phyloP scores from a whole-genome alignment of 2,888 invertebrate genomes.

The Aquatica leii region DNA sequence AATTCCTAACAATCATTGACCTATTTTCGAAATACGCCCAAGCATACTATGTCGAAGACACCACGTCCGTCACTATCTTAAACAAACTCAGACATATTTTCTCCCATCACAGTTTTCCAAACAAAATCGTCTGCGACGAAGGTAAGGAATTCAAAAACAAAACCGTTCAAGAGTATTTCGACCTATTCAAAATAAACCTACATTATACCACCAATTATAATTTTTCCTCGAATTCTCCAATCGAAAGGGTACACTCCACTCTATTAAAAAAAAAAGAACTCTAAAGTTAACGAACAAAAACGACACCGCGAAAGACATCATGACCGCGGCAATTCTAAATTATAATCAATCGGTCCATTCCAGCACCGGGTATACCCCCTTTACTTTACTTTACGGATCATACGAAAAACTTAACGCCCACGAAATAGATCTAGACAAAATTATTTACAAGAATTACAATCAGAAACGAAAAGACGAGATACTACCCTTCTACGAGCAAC shows the following conservation, averaged over 20 bases:
- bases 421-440: conserved; percentile 35
- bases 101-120: conserved; percentile 31
- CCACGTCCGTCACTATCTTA: conserved; percentile 18
- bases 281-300: conserved; percentile 16
- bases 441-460: conserved; percentile 29
- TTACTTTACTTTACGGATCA: conserved; percentile 17
- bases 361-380: conserved; percentile 25
- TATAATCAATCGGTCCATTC: conserved; percentile 32
- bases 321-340: conserved; percentile 18
- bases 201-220: conserved; percentile 29
- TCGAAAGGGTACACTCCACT: conserved; percentile 34
- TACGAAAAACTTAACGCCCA: conserved; percentile 21
- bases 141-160: conserved; percentile 38
- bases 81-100: conserved; percentile 29
- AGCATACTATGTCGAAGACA: conserved; percentile 26
- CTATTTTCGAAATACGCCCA: conserved; percentile 29
- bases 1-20: conserved; percentile 32
- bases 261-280: conserved; percentile 22
- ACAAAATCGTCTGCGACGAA: conserved; percentile 34
- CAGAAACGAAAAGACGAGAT: conserved; percentile 26
- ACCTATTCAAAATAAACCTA: conserved; percentile 29
- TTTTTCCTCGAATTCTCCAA: conserved; percentile 30
- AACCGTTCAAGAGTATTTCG: conserved; percentile 26
- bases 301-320: conserved; percentile 19
- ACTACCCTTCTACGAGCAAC: conserved; percentile 22